phyloP scores from a whole-genome alignment of 1,140 invertebrate genomes.

The Drosophila eugracilis region DNA sequence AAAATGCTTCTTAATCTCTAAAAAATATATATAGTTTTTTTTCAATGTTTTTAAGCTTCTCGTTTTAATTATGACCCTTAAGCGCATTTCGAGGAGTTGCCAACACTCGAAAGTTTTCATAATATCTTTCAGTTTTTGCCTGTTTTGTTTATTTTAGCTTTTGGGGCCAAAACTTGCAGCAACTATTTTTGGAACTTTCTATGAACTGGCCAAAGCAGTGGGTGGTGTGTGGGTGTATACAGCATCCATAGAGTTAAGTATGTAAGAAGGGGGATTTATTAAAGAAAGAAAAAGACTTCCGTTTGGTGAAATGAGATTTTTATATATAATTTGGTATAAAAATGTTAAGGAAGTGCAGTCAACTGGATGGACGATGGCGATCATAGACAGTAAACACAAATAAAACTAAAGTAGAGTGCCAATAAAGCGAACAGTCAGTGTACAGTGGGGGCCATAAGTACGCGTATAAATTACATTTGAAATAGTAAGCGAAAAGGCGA shows the following conservation, averaged over 20 bases:
- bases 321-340: constrained; percentile 60
- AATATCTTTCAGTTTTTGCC: constrained; percentile 32
- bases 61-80: constrained; percentile 54
- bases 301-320: constrained; percentile 55
- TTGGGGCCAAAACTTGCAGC: constrained; percentile 18
- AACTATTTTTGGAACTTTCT: constrained; percentile 49
- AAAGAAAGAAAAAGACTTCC: constrained; percentile 12
- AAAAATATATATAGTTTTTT: constrained; percentile 5
- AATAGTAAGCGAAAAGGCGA: constrained; percentile 76
- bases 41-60: constrained; percentile 25
- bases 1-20: background rate
- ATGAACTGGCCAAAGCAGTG: constrained; percentile 13
- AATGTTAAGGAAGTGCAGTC: constrained; percentile 51
- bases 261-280: constrained; percentile 21
- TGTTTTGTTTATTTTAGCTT: constrained; percentile 34
- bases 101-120: constrained; percentile 52
- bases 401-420: constrained; percentile 71
- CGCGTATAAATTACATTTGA: constrained; percentile 69
- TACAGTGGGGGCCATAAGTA: constrained; percentile 30
- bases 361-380: constrained; percentile 28
- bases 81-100: constrained; percentile 47
- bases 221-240: background rate
- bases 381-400: constrained; percentile 41
- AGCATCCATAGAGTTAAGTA: constrained; percentile 13
- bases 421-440: constrained; percentile 53